Evolutionary conservation across 2,888 invertebrate species (phyloP).

Genomic region (Ectemnius lituratus): DNA sequence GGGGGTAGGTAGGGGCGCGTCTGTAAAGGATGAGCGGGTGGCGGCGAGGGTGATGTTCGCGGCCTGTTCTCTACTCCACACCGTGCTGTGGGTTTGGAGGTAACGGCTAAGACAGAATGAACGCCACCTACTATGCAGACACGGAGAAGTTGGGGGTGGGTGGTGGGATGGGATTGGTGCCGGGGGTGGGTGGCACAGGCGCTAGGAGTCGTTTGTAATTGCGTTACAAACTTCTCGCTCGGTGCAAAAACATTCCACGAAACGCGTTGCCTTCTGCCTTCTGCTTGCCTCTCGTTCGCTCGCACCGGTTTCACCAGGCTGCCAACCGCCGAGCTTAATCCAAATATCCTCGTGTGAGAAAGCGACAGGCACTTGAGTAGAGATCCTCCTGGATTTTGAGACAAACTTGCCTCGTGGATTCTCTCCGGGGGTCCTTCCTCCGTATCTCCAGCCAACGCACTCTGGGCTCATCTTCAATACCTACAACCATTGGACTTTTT

Average conservation of each 20-base stretch:
- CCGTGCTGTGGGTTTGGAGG: not conserved
- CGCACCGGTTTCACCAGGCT: slow-evolving; percentile 11
- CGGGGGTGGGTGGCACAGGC: slow-evolving; percentile 53
- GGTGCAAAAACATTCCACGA: slow-evolving; percentile 71
- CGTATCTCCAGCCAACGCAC: not conserved
- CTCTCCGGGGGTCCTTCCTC: not conserved
- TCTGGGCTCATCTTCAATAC: not conserved
- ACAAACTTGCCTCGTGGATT: not conserved
- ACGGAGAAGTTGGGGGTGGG: slow-evolving; percentile 34
- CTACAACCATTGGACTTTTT: not conserved
- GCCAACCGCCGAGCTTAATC: slow-evolving; percentile 17
- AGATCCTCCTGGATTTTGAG: not conserved
- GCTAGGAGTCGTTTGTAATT: slow-evolving; percentile 74
- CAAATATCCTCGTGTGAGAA: slow-evolving; percentile 5
- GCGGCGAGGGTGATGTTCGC: slow-evolving; percentile 23
- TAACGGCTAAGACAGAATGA: slow-evolving; percentile 1
- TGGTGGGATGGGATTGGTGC: slow-evolving; percentile 12
- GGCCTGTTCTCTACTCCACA: too few relatives aligned
- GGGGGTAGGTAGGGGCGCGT: slow-evolving; percentile 12
- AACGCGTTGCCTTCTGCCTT: slow-evolving; percentile 64
- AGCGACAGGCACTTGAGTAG: not conserved
- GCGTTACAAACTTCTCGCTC: slow-evolving; percentile 73
- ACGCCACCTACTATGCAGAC: slow-evolving; percentile 18
- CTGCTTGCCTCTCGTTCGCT: not conserved
- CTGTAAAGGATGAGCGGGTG: slow-evolving; percentile 32